Conservation (phyloP, 2,888 invertebrate genomes). For the Germaria angustata region DNA sequence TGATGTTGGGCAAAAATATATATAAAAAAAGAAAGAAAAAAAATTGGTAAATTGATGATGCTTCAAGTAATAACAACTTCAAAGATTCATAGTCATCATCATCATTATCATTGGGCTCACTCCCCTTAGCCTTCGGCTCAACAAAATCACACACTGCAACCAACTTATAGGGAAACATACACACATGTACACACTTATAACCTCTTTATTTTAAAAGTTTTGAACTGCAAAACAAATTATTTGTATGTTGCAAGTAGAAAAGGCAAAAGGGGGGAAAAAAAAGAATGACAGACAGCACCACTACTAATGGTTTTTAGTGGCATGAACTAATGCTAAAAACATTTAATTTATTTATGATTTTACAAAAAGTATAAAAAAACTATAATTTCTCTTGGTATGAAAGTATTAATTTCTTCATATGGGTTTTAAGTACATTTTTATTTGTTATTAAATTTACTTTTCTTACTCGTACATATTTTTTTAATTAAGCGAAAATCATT, state of each 20-base stretch:
- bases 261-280: background rate
- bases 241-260: conserved; percentile 31
- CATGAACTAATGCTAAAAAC: conserved; percentile 28
- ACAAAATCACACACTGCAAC: background rate
- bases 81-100: conserved; percentile 65
- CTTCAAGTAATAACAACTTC: conserved; percentile 67
- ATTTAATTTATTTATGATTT: conserved; percentile 51
- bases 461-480: background rate
- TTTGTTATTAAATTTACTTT: background rate
- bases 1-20: conserved; percentile 18
- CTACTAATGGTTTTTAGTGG: conserved; percentile 35
- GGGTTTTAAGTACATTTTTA: background rate
- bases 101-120: conserved; percentile 21
- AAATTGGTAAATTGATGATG: conserved; percentile 63
- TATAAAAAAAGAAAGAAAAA: background rate
- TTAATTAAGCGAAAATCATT: conserved; percentile 19
- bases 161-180: background rate
- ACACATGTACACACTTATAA: background rate
- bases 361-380: background rate
- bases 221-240: conserved; percentile 46
- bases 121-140: conserved; percentile 11
- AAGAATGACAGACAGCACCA: background rate
- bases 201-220: conserved; percentile 29
- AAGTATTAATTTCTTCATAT: background rate
- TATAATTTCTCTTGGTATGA: too few species aligned